Percentiles rank a stretch among this genome's conserved stretches.
Conservation (phyloP, 2,797 vertebrate species). For the Falco rusticolus region DNA sequence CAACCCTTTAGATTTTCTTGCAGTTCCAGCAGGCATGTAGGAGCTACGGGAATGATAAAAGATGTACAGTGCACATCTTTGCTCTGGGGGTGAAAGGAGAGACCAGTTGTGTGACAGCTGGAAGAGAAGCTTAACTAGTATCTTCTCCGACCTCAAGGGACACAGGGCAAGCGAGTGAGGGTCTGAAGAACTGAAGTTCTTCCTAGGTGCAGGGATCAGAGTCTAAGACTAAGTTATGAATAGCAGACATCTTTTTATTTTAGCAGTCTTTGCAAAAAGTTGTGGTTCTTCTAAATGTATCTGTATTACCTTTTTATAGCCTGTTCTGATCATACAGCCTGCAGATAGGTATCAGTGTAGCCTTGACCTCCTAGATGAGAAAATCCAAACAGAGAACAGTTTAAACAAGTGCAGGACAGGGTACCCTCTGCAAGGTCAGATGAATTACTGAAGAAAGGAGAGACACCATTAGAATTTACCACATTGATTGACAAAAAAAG, state of each 20-base stretch:
- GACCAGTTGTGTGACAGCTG: neutral
- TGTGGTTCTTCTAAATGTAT: neutral
- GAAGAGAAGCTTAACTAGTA: neutral
- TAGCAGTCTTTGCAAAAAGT: neutral
- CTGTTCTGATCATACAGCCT: neutral
- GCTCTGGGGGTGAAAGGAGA: neutral
- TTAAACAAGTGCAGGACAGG: neutral
- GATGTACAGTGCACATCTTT: neutral
- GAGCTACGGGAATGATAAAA: neutral
- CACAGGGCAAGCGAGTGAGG: neutral
- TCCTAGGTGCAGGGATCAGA: neutral
- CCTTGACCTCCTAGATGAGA: neutral
- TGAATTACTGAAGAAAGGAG: neutral
- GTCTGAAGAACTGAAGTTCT: neutral
- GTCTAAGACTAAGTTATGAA: neutral
- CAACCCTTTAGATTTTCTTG: neutral
- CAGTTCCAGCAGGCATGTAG: neutral
- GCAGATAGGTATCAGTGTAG: neutral
- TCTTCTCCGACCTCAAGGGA: neutral
- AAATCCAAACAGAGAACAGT: neutral
- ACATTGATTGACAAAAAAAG: neutral
- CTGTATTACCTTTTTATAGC: neutral
- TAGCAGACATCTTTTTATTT: neutral
- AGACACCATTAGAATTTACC: neutral
- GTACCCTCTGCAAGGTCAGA: neutral